Evolutionary conservation across 2,888 invertebrate species (phyloP), one percentile per base, ranked within the genome.

Genomic region (Cremastinae sp.): DNA sequence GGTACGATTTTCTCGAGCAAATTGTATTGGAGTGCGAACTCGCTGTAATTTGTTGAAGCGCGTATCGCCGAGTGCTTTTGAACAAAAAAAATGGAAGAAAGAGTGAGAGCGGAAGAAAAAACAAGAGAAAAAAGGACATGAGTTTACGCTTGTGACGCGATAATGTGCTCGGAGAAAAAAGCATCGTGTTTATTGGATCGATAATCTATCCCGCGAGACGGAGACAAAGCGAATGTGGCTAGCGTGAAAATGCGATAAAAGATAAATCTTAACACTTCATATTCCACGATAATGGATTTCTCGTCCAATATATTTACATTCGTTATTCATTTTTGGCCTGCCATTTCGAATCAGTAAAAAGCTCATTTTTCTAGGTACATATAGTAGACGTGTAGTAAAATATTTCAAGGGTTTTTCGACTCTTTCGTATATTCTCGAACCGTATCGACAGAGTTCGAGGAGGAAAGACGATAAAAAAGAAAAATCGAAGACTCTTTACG

Each of bases 131-230:
- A 49, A 53, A 47, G 43, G 14, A 43, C 69, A 51, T 20, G 16
- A 64, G 64, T 64, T 14, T 62, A 16, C 28, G 43, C 68, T 59
- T 37, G 41, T 28, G 47, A 56, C 49, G 71, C 55, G 75, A 79
- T 78, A 75, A 78, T 78, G 65, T 62, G 61, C 28, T 28, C 28
- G 28, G 28, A 28, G 28, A 28, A 73, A 55, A 69, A 64, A 65
- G 65, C 76, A 78, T 79, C 65, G 78, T 64, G 68, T 77, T 80
- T 79, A 75, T 79, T 73, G 74, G 78, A 80, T 80, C 78, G 78
- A 80, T 79, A 66, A 72, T 74, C 77, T 59, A 62, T 55, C 43
- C 37, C 39, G 18, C 28, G 5, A 7, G 18, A 41, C 10, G 18
- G 37, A 12, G 55, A 43, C 16, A 55, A 4, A 41, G 18, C n/a